Percentiles rank a stretch among this genome's conserved stretches.
Conservation (phyloP, 2,888 invertebrate species). For the Nudaria mundana region DNA sequence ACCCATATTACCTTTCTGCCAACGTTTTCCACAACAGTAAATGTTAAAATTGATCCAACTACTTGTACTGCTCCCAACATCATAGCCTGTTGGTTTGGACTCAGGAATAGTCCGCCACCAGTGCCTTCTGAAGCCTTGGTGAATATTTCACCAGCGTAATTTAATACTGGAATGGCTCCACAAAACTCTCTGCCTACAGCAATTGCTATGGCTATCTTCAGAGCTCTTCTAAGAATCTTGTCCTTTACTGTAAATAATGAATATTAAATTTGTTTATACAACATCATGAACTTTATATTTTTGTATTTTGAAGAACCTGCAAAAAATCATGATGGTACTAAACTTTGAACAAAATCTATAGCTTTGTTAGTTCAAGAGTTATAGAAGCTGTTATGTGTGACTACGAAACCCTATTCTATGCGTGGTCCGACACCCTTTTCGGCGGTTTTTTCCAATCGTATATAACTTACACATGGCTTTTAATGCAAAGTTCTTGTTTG, state of each 20-base stretch:
- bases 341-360: no score
- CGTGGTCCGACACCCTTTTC: no score
- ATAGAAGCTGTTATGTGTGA: no score
- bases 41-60: constrained; percentile 55
- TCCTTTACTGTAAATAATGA: constrained; percentile 48
- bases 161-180: constrained; percentile 62
- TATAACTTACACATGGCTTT: constrained; percentile 65
- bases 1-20: constrained; percentile 63
- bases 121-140: constrained; percentile 47
- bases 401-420: no score
- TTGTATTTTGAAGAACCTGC: no score
- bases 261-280: neutral
- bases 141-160: constrained; percentile 71
- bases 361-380: no score
- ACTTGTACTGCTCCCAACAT: constrained; percentile 65
- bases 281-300: no score
- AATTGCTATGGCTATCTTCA: constrained; percentile 53
- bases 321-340: no score
- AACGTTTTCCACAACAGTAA: constrained; percentile 58
- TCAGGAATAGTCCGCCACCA: constrained; percentile 37
- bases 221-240: constrained; percentile 57
- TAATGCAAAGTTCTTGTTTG: constrained; percentile 50
- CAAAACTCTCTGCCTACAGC: constrained; percentile 60
- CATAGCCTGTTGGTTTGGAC: constrained; percentile 71
- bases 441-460: no score